Evolutionary conservation across 1,140 invertebrate species (phyloP), one percentile per base, ranked within the genome.

Genomic region (Bombus breviceps): DNA sequence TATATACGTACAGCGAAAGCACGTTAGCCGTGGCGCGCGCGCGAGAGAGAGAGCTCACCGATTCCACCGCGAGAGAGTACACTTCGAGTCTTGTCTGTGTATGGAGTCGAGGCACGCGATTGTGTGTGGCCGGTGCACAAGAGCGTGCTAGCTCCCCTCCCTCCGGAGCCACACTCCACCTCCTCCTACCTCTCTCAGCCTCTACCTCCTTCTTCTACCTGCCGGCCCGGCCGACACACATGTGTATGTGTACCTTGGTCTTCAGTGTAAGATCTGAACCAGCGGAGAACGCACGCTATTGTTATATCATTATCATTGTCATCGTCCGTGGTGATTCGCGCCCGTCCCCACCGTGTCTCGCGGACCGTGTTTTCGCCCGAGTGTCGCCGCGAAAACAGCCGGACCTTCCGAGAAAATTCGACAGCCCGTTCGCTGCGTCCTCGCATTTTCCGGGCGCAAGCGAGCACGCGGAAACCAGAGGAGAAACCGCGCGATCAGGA

Each of bases 181-280:
- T 86, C 83, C 73, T 91, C 85, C 89, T 91, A 89, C 86, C 88
- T 89, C 87, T 89, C 87, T 89, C 88, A 73, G 81, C 87, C 81
- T 85, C 90, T 90, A 86, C 83, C 87, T 91, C 88, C 90, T 92
- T 93, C 92, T 90, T 93, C 90, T 93, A 92, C 92, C 92, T 92
- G 81, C 88, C 88, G 90, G 90, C 89, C 91, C 93, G 88, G 81
- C 87, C 88, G 89, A 92, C 93, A 93, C 94, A 94, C 92, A 94
- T 94, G 94, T 94, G 91, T 95, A 94, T 95, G 94, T 95, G 94
- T 94, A 93, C 91, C 93, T 92, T 92, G 92, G 92, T 94, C 94
- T 93, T 95, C 95, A 95, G 94, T 95, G 94, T 95, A 94, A 94
- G 94, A 95, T 95, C 94, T 92, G 94, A 95, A 94, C 94, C 93